Evolutionary conservation across 2,797 vertebrate genomes (phyloP).

Genomic region (Bradypodion ventrale): DNA sequence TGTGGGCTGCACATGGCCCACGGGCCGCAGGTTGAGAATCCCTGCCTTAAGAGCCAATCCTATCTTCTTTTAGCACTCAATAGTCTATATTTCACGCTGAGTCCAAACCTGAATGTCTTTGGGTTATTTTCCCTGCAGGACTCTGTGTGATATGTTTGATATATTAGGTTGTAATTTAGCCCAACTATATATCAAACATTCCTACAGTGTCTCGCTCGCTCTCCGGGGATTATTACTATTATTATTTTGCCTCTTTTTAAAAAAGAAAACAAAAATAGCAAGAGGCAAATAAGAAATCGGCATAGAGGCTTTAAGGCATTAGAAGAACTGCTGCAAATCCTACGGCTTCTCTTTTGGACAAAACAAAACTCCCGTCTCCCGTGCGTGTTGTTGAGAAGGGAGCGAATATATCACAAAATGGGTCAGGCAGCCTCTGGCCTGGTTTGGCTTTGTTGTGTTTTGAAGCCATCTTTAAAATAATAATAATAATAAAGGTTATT

Average conservation of each 20-base stretch:
- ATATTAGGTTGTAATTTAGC: constrained; percentile 99
- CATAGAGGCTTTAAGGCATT: constrained; percentile 56
- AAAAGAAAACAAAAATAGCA: constrained; percentile 35
- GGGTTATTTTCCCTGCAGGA: constrained; percentile 83
- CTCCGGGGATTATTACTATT: constrained; percentile 88
- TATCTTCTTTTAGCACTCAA: constrained; percentile 37
- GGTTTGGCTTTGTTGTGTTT: background rate
- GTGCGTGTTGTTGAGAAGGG: constrained; percentile 21
- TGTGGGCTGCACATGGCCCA: too few species aligned
- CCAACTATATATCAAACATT: constrained; percentile 99
- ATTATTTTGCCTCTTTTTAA: constrained; percentile 6
- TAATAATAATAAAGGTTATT: too few species aligned
- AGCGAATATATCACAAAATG: constrained; percentile 12
- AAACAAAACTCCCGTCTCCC: constrained; percentile 33
- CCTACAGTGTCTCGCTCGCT: constrained; percentile 98
- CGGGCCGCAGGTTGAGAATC: too few species aligned
- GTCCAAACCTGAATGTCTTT: constrained; percentile 90
- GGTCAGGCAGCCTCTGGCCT: background rate
- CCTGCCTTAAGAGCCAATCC: background rate
- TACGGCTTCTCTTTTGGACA: constrained; percentile 31
- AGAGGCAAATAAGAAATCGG: constrained; percentile 62
- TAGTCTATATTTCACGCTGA: constrained; percentile 65
- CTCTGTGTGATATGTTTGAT: constrained; percentile 99
- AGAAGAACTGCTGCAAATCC: constrained; percentile 59
- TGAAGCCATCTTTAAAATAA: too few species aligned